Conservation (phyloP, 2,113 vertebrate species). For the Camelus bactrianus region DNA sequence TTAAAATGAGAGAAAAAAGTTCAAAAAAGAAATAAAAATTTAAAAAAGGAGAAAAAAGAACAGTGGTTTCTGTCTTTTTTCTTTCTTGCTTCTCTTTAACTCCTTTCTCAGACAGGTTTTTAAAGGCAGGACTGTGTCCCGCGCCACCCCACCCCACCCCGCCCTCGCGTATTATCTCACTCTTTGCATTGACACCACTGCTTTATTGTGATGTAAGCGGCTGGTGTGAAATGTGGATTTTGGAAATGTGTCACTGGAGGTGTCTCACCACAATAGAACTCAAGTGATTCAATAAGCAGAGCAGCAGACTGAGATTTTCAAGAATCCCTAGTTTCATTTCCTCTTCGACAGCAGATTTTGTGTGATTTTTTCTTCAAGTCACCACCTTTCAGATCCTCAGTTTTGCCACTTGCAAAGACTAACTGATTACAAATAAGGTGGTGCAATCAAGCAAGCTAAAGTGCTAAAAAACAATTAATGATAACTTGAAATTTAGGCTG, state of each 20-base stretch:
- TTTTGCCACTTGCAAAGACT: not conserved
- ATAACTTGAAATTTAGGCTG: not conserved
- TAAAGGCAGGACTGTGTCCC: not conserved
- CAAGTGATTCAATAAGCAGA: not conserved
- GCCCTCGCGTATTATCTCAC: not conserved
- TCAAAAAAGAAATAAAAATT: not conserved
- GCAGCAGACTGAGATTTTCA: not conserved
- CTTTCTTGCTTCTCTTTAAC: not conserved
- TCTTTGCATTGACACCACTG: not conserved
- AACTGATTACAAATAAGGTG: not conserved
- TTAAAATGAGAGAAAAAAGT: not conserved
- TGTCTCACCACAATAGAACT: not conserved
- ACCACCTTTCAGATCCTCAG: not conserved
- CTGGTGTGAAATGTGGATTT: not conserved
- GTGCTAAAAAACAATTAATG: not conserved
- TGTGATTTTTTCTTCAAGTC: not conserved
- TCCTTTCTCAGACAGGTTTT: not conserved
- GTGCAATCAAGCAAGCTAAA: not conserved
- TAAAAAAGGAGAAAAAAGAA: not conserved
- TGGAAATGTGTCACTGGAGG: not conserved
- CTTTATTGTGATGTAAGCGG: not conserved
- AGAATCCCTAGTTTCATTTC: not conserved
- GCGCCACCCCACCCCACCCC: too few species aligned
- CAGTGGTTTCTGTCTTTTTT: not conserved
- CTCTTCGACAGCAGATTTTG: not conserved